Percentiles rank a stretch among this genome's conserved stretches.
phyloP scores from a whole-genome alignment of 2,113 vertebrate species.

The Sylvilagus bachmani region DNA sequence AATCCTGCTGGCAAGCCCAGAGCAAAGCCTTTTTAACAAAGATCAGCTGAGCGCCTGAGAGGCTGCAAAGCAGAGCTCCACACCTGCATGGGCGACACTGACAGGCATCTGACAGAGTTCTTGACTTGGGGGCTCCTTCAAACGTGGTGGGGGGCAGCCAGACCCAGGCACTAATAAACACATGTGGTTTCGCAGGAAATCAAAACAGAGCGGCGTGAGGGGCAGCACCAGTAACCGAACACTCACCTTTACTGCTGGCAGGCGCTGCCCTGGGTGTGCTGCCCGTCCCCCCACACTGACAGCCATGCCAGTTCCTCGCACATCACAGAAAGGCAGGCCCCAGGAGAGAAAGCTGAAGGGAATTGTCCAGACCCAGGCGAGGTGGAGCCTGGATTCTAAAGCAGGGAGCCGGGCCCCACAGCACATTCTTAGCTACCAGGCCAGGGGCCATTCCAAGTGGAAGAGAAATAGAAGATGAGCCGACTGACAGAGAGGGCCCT shows the following conservation, averaged over 20 bases:
- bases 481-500: conserved; percentile 32
- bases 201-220: not conserved
- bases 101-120: not conserved
- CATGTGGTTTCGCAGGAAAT: not conserved
- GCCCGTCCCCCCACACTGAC: not conserved
- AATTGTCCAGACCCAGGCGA: not conserved
- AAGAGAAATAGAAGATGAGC: conserved; percentile 51
- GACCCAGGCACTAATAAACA: not conserved
- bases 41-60: not conserved
- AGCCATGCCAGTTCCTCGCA: not conserved
- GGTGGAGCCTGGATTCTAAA: not conserved
- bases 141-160: not conserved
- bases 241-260: accelerated
- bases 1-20: not conserved
- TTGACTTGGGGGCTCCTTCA: not conserved
- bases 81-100: not conserved
- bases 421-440: not conserved
- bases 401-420: conserved; percentile 30
- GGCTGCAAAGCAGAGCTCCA: not conserved
- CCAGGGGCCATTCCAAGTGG: conserved; percentile 1
- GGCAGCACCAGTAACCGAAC: not conserved
- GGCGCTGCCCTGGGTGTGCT: not conserved
- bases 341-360: not conserved
- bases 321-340: not conserved
- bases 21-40: not conserved